Evolutionary conservation across 2,888 invertebrate genomes (phyloP).

Genomic region (Anthrax anthrax): DNA sequence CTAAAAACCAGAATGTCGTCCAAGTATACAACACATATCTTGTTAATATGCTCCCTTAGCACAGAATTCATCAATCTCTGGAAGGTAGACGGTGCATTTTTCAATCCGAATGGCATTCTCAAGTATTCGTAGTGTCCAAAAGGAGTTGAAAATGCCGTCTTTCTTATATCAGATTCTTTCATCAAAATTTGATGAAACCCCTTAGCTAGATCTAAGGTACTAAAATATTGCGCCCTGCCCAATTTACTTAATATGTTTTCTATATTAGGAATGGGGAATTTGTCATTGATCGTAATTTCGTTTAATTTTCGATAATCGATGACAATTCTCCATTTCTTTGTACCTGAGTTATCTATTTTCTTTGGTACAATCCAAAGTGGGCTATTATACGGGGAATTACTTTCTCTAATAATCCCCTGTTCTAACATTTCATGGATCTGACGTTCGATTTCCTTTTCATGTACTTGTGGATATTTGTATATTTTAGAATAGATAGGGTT

Average conservation of each 20-base stretch:
- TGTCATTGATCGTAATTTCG: slow-evolving; percentile 11
- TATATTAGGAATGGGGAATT: slow-evolving; percentile 13
- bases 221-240: slow-evolving; percentile 10
- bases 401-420: slow-evolving; percentile 8
- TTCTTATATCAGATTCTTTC: slow-evolving; percentile 5
- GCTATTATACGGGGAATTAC: slow-evolving; percentile 10
- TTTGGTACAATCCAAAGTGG: slow-evolving; percentile 12
- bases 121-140: slow-evolving; percentile 2
- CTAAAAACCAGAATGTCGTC: slow-evolving; percentile 9
- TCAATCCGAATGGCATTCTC: slow-evolving; percentile 3
- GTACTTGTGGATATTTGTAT: slow-evolving; percentile 8
- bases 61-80: slow-evolving; percentile 8
- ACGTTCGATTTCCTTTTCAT: slow-evolving; percentile 9
- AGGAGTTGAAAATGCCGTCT: slow-evolving; percentile 8
- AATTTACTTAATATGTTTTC: slow-evolving; percentile 10
- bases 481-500: slow-evolving; percentile 3
- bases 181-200: slow-evolving; percentile 10
- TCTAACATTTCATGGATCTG: slow-evolving; percentile 8
- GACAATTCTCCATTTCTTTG: slow-evolving; percentile 11
- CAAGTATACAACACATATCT: slow-evolving; percentile 7
- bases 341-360: slow-evolving; percentile 9
- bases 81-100: slow-evolving; percentile 5
- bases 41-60: slow-evolving; percentile 3
- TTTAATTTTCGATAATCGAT: slow-evolving; percentile 6
- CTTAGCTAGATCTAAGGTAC: slow-evolving; percentile 9